Evolutionary conservation across 1,140 invertebrate species (phyloP).

Genomic region (Galleria mellonella): DNA sequence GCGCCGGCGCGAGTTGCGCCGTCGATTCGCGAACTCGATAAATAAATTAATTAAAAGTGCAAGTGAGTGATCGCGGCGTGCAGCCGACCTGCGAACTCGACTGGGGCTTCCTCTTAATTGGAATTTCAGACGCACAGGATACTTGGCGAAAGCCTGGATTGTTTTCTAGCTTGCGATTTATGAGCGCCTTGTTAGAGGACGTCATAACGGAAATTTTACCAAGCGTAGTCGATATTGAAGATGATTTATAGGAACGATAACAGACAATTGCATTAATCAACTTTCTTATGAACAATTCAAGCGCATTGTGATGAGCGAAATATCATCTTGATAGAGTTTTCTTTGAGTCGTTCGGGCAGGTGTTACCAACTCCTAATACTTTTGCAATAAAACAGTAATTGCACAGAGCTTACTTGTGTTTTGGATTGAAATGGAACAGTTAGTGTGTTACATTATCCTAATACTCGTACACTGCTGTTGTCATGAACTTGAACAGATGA

Average conservation of each 20-base stretch:
- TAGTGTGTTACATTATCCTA: no score
- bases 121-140: slow-evolving; percentile 44
- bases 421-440: no score
- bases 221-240: background rate
- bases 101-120: slow-evolving; percentile 59
- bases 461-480: no score
- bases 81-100: slow-evolving; percentile 49
- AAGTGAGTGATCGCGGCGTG: slow-evolving; percentile 70
- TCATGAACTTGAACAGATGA: no score
- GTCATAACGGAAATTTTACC: background rate
- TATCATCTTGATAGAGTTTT: background rate
- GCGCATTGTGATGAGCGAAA: background rate
- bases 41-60: slow-evolving; percentile 75
- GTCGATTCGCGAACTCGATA: slow-evolving; percentile 69
- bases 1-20: slow-evolving; percentile 65
- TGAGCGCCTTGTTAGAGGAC: slow-evolving; percentile 7
- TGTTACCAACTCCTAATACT: no score
- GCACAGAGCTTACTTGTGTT: no score
- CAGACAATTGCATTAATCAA: background rate
- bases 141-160: slow-evolving; percentile 30
- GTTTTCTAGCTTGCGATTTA: slow-evolving; percentile 26
- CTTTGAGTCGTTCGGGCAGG: no score
- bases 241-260: slow-evolving; percentile 4
- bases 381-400: no score
- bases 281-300: no score